Conservation (phyloP, 2,113 vertebrate species). For the Panthera leo region DNA sequence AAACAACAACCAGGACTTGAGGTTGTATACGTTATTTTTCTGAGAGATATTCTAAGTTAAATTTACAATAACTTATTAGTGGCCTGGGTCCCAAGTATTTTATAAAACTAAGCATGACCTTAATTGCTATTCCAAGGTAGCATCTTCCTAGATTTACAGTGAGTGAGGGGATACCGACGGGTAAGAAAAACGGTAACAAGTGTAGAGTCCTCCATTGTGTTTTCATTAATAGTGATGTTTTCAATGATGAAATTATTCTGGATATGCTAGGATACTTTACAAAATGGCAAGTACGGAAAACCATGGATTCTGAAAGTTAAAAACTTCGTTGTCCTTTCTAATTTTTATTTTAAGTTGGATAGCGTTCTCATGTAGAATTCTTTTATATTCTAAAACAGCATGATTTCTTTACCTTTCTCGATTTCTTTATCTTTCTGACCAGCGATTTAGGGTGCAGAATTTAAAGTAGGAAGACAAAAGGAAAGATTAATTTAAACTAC, state of each 20-base stretch:
- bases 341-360: constrained; percentile 45
- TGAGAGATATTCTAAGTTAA: constrained; percentile 47
- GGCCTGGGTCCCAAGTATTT: constrained; percentile 30
- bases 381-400: constrained; percentile 63
- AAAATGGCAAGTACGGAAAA: constrained; percentile 71
- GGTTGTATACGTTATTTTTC: constrained; percentile 64
- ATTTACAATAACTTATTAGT: constrained; percentile 28
- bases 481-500: constrained; percentile 72
- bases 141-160: constrained; percentile 54
- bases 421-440: constrained; percentile 73
- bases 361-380: constrained; percentile 6
- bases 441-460: constrained; percentile 63
- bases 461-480: constrained; percentile 62
- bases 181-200: background rate
- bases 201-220: constrained; percentile 42
- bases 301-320: constrained; percentile 67
- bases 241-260: constrained; percentile 39
- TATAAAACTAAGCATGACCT: constrained; percentile 55
- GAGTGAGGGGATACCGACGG: constrained; percentile 34
- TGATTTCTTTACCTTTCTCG: constrained; percentile 60
- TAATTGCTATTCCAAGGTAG: constrained; percentile 7
- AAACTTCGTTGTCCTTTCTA: constrained; percentile 63
- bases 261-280: constrained; percentile 62
- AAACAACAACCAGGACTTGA: constrained; percentile 36
- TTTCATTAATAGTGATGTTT: constrained; percentile 57